Evolutionary conservation across 64 coral and sea anemone species (phyloP).

Genomic region (Catalaphyllia jardinei): DNA sequence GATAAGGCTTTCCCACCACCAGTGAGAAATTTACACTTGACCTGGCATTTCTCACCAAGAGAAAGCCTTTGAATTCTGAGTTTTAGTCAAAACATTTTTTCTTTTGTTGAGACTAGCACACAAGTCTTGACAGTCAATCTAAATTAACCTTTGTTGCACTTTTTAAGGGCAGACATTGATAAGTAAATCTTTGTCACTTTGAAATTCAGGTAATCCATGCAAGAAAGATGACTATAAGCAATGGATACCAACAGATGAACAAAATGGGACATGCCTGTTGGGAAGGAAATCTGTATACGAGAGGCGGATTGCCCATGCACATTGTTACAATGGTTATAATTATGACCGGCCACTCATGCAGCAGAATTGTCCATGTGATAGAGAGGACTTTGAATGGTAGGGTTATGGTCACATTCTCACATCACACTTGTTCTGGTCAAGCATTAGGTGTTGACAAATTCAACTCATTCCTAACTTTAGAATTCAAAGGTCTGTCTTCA

Average conservation of each 20-base stretch:
- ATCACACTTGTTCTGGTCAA: not conserved
- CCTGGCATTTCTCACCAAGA: too few relatives aligned
- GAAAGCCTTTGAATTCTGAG: too few relatives aligned
- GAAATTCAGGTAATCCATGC: slow-evolving; percentile 64
- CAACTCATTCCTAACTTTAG: too few relatives aligned
- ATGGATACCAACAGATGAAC: slow-evolving; percentile 80
- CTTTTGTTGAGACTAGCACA: too few relatives aligned
- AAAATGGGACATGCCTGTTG: slow-evolving; percentile 77
- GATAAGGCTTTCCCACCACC: too few relatives aligned
- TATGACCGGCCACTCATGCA: slow-evolving; percentile 74
- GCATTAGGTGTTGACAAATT: not conserved
- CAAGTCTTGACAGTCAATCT: too few relatives aligned
- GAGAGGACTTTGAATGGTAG: slow-evolving; percentile 98
- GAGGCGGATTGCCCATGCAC: slow-evolving; percentile 77
- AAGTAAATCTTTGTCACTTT: not conserved
- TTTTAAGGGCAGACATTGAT: too few relatives aligned
- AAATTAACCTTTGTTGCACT: too few relatives aligned
- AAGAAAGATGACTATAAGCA: slow-evolving; percentile 70
- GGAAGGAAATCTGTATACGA: slow-evolving; percentile 72
- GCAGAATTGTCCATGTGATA: slow-evolving; percentile 62
- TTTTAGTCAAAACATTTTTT: too few relatives aligned
- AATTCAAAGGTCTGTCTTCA: too few relatives aligned
- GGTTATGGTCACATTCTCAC: not conserved
- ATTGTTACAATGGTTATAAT: slow-evolving; percentile 92
- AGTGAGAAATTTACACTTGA: too few relatives aligned